phyloP scores from a whole-genome alignment of 2,888 invertebrate species.

The Cylindroiulus punctatus region DNA sequence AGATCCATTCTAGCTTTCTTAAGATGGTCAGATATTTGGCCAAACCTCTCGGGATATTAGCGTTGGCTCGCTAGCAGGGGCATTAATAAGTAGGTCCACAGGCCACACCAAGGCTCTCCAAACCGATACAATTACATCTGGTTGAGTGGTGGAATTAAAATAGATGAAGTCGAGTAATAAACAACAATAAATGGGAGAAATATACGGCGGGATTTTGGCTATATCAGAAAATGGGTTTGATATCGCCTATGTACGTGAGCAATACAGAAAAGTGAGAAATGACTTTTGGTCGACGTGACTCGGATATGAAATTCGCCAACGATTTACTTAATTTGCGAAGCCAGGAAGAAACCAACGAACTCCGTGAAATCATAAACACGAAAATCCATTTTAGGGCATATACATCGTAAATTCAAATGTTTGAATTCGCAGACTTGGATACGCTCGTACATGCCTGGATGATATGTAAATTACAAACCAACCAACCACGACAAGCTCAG shows the following conservation, averaged over 20 bases:
- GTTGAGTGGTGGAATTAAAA: slow-evolving; percentile 39
- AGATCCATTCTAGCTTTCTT: slow-evolving; percentile 41
- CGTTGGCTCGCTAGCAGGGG: neutral
- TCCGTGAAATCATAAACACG: neutral
- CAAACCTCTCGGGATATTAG: slow-evolving; percentile 19
- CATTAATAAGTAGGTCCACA: slow-evolving; percentile 26
- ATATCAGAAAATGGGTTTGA: slow-evolving; percentile 43
- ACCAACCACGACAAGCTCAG: neutral
- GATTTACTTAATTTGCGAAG: neutral
- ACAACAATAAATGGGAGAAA: slow-evolving; percentile 25
- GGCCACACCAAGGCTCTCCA: neutral
- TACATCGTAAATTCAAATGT: neutral
- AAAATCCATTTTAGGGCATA: neutral
- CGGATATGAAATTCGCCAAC: neutral
- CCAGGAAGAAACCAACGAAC: neutral
- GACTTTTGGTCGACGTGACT: neutral
- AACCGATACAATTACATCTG: slow-evolving; percentile 30
- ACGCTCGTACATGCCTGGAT: no score
- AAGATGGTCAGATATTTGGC: neutral
- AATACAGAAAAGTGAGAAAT: slow-evolving; percentile 25
- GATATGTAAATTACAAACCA: neutral
- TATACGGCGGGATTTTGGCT: slow-evolving; percentile 14
- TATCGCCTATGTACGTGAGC: slow-evolving; percentile 19
- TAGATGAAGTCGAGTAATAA: slow-evolving; percentile 47
- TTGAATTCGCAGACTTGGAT: neutral